phyloP scores from a whole-genome alignment of 2,797 vertebrate genomes.

The Spatula clypeata region DNA sequence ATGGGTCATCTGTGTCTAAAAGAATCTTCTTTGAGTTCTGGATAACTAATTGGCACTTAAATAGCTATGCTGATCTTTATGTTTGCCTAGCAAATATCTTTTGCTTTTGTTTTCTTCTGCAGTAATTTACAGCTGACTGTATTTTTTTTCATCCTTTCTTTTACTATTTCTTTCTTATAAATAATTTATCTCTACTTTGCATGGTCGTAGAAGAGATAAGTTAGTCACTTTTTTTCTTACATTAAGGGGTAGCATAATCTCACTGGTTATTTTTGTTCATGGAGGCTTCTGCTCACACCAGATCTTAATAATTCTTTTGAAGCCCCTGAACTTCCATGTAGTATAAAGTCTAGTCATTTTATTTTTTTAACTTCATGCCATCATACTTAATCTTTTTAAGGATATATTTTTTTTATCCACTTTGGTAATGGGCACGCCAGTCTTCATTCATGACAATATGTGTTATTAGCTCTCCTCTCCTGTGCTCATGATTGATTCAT shows the following conservation, averaged over 20 bases:
- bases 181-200: background rate
- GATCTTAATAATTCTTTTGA: slow-evolving; percentile 9
- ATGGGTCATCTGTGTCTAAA: background rate
- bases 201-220: background rate
- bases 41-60: rapidly evolving
- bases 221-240: background rate
- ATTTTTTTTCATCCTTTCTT: background rate
- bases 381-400: slow-evolving; percentile 29
- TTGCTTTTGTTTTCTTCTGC: background rate
- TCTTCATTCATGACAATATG: slow-evolving; percentile 27
- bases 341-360: background rate
- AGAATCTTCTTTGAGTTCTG: background rate
- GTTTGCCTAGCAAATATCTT: background rate
- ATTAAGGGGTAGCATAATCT: background rate
- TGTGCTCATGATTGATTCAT: slow-evolving; percentile 24
- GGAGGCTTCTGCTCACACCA: background rate
- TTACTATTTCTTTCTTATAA: background rate
- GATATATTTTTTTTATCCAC: background rate
- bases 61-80: background rate
- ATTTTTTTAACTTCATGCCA: background rate
- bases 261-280: background rate
- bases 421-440: slow-evolving; percentile 29
- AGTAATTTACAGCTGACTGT: background rate
- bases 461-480: background rate
- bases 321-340: background rate